Base-by-base conservation (phyloP, 2,797 vertebrate species). In the Sorex maritimensis region DNA sequence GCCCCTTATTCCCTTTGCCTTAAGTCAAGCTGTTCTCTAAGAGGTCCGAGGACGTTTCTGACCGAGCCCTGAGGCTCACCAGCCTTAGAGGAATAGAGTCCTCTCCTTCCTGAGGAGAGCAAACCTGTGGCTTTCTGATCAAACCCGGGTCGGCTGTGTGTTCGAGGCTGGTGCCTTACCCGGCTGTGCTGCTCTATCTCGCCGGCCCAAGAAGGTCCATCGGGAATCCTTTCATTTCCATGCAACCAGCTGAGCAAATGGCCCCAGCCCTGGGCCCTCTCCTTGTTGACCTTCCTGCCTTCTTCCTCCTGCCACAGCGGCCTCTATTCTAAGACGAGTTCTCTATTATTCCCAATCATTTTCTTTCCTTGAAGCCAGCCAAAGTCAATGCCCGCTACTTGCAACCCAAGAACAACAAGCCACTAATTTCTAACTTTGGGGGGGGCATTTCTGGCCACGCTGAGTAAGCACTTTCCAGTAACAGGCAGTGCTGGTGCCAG, bases 1-100 rank as follows among this genome's bases (percentile, higher is more conserved):
- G 19, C 38, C 38, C n/a, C 81, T 55, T 81, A 30, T 81, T 81
- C 85, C 58, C 61, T 89, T 17, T 80, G 58, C 21, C 17, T 78
- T 68, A 83, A 71, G 23, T 77, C 63, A 81, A 83, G 85, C 87
- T 30, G 11, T 28, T 49, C 7, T 30, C 8, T 61, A 49, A 92
- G n/a, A 41, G 24, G 28, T 84, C 83, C 81, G 79, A 71, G 44
- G 23, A 14, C 52, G 63, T 72, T 91, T 94, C 44, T 12, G 0
- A 34, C 52, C 24, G 13, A 52, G 34, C 12, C 21, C 74, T 49
- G 26, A 11, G n/a, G 6, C 81, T 87, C 41, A 71, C 49, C 28
- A 75, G 41, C 28, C 41, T 74, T 21, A 44, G 55, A 75, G 30
- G 4, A 14, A 2, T 80, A 67, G 38, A 69, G 49, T 28, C 28